Conservation (phyloP, 2,888 invertebrate genomes). For the Ceraclea dissimilis region DNA sequence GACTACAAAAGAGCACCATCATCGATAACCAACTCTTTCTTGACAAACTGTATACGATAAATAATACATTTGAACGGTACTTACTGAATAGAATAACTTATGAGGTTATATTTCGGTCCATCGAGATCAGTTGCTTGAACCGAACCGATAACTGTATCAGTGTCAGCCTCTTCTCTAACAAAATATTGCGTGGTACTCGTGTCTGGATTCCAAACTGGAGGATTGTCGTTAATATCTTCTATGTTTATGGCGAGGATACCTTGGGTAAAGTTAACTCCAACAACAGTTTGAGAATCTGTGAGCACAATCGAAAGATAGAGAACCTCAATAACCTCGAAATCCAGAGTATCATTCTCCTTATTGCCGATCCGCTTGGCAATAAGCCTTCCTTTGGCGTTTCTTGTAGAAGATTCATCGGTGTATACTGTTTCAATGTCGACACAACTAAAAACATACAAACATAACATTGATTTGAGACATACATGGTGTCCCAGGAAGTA, state of each 20-base stretch:
- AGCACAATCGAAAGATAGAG: slow-evolving; percentile 48
- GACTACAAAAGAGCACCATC: no score
- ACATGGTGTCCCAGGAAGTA: no score
- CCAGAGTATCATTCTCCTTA: slow-evolving; percentile 38
- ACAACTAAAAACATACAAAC: slow-evolving; percentile 32
- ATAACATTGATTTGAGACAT: not conserved
- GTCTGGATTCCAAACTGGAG: slow-evolving; percentile 47
- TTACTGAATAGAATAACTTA: slow-evolving; percentile 50
- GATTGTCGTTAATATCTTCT: slow-evolving; percentile 56
- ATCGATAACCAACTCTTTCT: no score
- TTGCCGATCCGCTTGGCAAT: slow-evolving; percentile 36
- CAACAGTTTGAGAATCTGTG: slow-evolving; percentile 34
- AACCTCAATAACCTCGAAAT: slow-evolving; percentile 54
- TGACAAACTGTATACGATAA: no score
- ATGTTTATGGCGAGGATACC: slow-evolving; percentile 47
- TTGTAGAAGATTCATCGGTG: slow-evolving; percentile 30
- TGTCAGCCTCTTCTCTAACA: slow-evolving; percentile 48
- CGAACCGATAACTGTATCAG: slow-evolving; percentile 46
- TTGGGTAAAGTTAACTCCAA: not conserved
- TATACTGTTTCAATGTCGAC: slow-evolving; percentile 40
- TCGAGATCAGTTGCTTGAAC: slow-evolving; percentile 55
- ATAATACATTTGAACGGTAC: no score
- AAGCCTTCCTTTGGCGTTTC: slow-evolving; percentile 37
- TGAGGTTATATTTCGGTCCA: slow-evolving; percentile 50
- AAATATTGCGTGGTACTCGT: slow-evolving; percentile 36